Percentiles rank a stretch among this genome's conserved stretches.
phyloP scores from a whole-genome alignment of 2,797 vertebrate genomes.

The Sebastes cheni region DNA sequence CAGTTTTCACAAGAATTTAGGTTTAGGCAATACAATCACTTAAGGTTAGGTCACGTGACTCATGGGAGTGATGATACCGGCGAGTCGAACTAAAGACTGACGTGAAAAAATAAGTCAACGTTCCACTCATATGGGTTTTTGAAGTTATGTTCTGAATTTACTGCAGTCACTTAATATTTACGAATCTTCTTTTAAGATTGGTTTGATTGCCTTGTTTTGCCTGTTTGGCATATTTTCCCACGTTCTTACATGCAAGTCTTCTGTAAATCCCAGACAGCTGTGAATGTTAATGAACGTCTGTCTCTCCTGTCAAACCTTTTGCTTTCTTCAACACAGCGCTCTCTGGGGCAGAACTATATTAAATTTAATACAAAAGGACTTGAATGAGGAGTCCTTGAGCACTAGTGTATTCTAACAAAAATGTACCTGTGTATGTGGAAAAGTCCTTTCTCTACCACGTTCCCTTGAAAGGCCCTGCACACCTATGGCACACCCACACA shows the following conservation, averaged over 20 bases:
- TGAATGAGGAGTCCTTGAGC: neutral
- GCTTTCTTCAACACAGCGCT: neutral
- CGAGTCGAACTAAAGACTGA: no score
- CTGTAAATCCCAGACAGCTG: constrained; percentile 8
- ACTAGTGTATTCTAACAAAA: neutral
- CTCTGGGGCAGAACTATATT: neutral
- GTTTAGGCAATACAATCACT: no score
- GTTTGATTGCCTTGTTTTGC: neutral
- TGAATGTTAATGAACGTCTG: constrained; percentile 13
- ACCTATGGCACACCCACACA: neutral
- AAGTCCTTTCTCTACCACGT: neutral
- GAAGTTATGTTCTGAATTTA: neutral
- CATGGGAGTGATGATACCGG: no score
- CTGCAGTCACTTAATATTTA: neutral
- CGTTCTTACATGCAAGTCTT: neutral
- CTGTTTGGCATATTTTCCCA: neutral
- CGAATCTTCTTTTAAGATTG: neutral
- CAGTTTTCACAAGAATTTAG: no score
- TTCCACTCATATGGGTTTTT: neutral
- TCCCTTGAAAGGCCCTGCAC: neutral
- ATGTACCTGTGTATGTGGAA: neutral
- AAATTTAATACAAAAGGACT: neutral
- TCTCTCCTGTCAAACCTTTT: neutral
- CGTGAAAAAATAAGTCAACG: no score
- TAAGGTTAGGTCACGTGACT: no score